Evolutionary conservation across 1,140 invertebrate genomes (phyloP).

Genomic region (Danaus plexippus): DNA sequence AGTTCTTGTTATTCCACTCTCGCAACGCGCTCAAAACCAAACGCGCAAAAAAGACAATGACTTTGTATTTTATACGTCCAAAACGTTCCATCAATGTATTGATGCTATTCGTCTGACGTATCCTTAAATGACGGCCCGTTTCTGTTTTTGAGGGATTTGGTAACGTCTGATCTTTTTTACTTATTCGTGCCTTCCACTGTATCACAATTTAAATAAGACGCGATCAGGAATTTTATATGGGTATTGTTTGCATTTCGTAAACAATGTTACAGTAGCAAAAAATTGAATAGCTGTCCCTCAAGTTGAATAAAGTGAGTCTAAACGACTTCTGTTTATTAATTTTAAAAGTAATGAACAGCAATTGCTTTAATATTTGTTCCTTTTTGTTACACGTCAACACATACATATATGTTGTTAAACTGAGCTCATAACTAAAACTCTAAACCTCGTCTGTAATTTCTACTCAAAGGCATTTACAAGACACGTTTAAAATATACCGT

Average conservation of each 20-base stretch:
- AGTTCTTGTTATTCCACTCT: conserved; percentile 37
- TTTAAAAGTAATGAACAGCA: too few relatives aligned
- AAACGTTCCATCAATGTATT: conserved; percentile 59
- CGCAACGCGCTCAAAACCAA: conserved; percentile 44
- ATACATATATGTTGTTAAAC: too few relatives aligned
- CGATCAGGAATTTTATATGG: conserved; percentile 4
- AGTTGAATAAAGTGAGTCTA: too few relatives aligned
- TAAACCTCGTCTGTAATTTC: too few relatives aligned
- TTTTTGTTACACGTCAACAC: too few relatives aligned
- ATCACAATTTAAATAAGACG: conserved; percentile 7
- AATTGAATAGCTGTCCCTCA: neutral
- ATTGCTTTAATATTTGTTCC: too few relatives aligned
- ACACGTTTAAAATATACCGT: too few relatives aligned
- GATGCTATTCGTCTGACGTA: conserved; percentile 46
- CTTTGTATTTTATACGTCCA: conserved; percentile 57
- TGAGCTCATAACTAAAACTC: too few relatives aligned
- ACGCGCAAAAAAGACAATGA: conserved; percentile 64
- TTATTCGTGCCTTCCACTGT: conserved; percentile 21
- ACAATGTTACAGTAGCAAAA: conserved; percentile 11
- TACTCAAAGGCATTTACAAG: too few relatives aligned
- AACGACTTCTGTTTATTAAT: too few relatives aligned
- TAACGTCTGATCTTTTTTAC: conserved; percentile 28
- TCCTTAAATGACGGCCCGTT: conserved; percentile 40
- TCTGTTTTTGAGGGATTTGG: conserved; percentile 26
- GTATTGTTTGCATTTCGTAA: conserved; percentile 6